Base-by-base conservation (phyloP, 2,113 vertebrate species). In the Pteronura brasiliensis region DNA sequence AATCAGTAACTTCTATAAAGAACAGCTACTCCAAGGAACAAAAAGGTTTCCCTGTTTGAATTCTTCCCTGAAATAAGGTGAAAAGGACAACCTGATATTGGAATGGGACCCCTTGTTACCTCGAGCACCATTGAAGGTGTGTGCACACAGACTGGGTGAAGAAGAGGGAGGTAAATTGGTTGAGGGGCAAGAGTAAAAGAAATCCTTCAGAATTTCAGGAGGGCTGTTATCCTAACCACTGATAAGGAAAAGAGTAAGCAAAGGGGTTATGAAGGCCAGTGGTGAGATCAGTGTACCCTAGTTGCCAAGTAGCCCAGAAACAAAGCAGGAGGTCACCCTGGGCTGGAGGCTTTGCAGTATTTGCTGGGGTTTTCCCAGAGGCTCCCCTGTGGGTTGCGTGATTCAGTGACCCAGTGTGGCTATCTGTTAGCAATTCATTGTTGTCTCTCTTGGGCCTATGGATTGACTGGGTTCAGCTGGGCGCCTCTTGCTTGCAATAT, bases 371-470 rank as follows among this genome's bases (percentile, higher is more conserved):
- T 77, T 88, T 67, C 82, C 94, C n/a, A 5, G 39, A 34, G 55
- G 3, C 3, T 5, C 47, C 31, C 2, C 25, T 55, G 31, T 39
- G 27, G 2, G 34, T 0, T 6, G 4, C 25, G 7, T 3, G 27
- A 76, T 25, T 77, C 42, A 49, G 42, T 23, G 23, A 14, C 34
- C 12, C 21, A 2, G 17, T 52, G 12, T 20, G 21, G 34, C n/a
- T 18, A 20, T 47, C 72, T 47, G 1, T 4, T 4, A 36, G 44
- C 0, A 0, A 52, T 34, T 17, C 31, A 15, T 21, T n/a, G 4
- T n/a, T 14, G 7, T 44, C 12, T 57, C 57, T 79, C 52, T 6
- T 13, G 36, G 29, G 72, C 71, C 65, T 65, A 1, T 17, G 74
- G 17, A 29, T 23, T 57, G 29, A 49, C 55, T 27, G 21, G 44